These are phyloP conservation scores for pig (Sus scrofa) DNA, from an alignment of 2,113 vertebrate species.

Conservation along the genomic window T2T-Sscrofa CM000820.6:40126001-40126500, in stretches of 20 bases:
- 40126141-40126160: background rate
- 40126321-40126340: too few relatives aligned
- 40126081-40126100: too few relatives aligned
- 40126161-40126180: background rate
- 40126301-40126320: background rate
- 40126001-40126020: too few relatives aligned
- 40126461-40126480: background rate
- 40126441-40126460: constrained; percentile 28
- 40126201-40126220: background rate
- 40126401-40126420: too few relatives aligned
- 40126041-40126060: too few relatives aligned
- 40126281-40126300: background rate
- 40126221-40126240: constrained; percentile 33
- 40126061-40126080: too few relatives aligned
- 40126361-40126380: too few relatives aligned
- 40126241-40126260: background rate
- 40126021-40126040: too few relatives aligned
- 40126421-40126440: background rate
- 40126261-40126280: background rate
- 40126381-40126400: too few relatives aligned
- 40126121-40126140: background rate
- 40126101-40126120: too few relatives aligned
- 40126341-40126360: too few relatives aligned
- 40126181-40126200: constrained; percentile 56
- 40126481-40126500: constrained; percentile 9